Evolutionary conservation across 2,888 invertebrate genomes (phyloP), one percentile per base, ranked within the genome.

Genomic region (Hydropsyche betteni): DNA sequence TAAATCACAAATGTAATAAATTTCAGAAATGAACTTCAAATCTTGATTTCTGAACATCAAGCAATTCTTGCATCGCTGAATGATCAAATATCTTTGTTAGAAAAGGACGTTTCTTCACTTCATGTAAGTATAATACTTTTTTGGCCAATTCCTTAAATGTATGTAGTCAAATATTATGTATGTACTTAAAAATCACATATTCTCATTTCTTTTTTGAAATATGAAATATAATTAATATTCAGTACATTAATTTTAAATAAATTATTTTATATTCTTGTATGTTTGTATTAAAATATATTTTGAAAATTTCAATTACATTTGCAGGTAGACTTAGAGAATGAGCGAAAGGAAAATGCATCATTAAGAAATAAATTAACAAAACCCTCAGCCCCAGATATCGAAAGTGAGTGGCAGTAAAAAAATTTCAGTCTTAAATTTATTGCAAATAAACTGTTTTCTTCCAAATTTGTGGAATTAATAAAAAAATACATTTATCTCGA

Each of bases 11-110:
- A 24, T 24, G 24, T 24, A 24, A 24, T 24, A 2, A 24, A 76
- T 82, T 82, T 72, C 81, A 86, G 88, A 80, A 85, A 84, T 68
- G 90, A 91, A 82, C 82, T 91, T 61, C 86, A 86, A 78, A 82
- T 86, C 73, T 82, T 91, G 12, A 84, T 87, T 77, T 82, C 84
- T 51, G 89, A 90, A 81, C 88, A 89, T 81, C 85, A 87, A 78
- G 83, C 84, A 76, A 84, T 85, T 68, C 84, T 90, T 36, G 82
- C 84, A 69, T 84, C 86, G 70, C 83, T 90, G 69, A 86, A 86
- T 76, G 85, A 87, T 69, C 86, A 85, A 81, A 84, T 89, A 52
- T 81, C 82, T 70, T 82, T 84, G 55, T 82, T 90, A 58, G 88
- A 89, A 81, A 85, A 86, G n/a, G 86, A 88, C 79, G 82, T 89